Percentiles rank a stretch among this genome's conserved stretches.
These are phyloP conservation scores for Neodiprion pinetum DNA, from an alignment of 1,140 invertebrate genomes.

Conservation along the genomic window DNA sequence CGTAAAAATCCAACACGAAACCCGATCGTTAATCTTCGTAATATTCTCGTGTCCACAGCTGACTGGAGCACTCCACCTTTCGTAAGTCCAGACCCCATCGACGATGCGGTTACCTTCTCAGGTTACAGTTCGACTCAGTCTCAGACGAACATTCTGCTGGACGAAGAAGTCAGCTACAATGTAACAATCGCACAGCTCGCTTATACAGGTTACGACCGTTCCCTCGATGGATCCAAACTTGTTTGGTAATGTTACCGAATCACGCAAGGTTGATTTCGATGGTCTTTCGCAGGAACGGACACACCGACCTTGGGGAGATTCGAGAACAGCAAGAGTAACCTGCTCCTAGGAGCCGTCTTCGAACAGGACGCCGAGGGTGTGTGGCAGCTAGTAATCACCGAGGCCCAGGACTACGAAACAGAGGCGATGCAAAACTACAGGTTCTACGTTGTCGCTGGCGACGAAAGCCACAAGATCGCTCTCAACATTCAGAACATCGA, in stretches of 20 bases:
- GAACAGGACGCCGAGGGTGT: background rate
- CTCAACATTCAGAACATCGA: constrained; percentile 62
- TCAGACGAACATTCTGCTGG: constrained; percentile 20
- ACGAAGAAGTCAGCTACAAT: constrained; percentile 30
- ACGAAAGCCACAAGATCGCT: constrained; percentile 37
- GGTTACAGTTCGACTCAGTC: background rate
- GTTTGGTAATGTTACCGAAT: no score
- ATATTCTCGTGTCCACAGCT: background rate
- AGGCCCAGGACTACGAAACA: constrained; percentile 63
- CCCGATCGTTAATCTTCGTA: background rate
- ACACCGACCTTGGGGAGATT: constrained; percentile 23
- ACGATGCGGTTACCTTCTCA: constrained; percentile 14
- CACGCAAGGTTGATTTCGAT: no score
- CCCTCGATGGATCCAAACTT: no score
- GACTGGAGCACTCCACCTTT: constrained; percentile 28
- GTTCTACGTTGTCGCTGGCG: constrained; percentile 46
- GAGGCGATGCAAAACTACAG: constrained; percentile 52
- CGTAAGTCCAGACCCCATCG: constrained; percentile 11
- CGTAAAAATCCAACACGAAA: background rate
- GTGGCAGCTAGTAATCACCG: constrained; percentile 36
- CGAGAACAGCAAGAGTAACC: constrained; percentile 24
- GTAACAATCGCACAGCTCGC: constrained; percentile 29
- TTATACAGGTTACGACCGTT: constrained; percentile 20
- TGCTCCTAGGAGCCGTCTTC: constrained; percentile 30
- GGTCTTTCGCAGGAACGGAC: constrained; percentile 12